Evolutionary conservation across 2,888 invertebrate species (phyloP).

Genomic region (Nephrocerus scutellatus): DNA sequence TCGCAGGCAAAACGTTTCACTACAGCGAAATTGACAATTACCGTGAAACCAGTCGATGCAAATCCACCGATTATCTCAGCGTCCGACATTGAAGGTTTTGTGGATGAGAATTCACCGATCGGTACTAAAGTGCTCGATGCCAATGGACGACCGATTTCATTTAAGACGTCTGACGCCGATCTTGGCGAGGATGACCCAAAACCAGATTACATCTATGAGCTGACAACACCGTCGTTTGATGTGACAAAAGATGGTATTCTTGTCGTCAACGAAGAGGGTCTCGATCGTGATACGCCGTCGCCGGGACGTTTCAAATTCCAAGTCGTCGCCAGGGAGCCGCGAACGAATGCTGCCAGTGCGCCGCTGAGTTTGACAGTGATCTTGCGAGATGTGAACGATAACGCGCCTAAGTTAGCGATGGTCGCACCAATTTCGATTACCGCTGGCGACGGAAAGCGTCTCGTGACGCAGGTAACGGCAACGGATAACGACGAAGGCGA

Average conservation of each 20-base stretch:
- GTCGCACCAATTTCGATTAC: constrained; percentile 74
- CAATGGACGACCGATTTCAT: constrained; percentile 59
- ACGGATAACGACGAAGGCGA: constrained; percentile 80
- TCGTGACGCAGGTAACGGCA: constrained; percentile 65
- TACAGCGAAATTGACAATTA: constrained; percentile 72
- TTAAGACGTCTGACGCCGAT: constrained; percentile 78
- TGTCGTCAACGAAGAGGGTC: constrained; percentile 72
- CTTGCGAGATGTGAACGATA: constrained; percentile 78
- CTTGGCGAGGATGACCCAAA: constrained; percentile 74
- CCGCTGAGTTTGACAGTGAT: constrained; percentile 72
- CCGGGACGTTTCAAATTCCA: constrained; percentile 80
- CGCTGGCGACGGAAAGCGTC: constrained; percentile 64
- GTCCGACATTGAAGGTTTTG: constrained; percentile 66
- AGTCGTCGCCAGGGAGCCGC: constrained; percentile 76
- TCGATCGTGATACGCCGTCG: constrained; percentile 82
- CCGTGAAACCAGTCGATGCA: constrained; percentile 78
- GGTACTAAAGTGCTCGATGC: constrained; percentile 73
- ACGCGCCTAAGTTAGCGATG: constrained; percentile 73
- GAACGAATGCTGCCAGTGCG: constrained; percentile 71
- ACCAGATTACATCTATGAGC: constrained; percentile 72
- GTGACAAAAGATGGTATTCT: constrained; percentile 67
- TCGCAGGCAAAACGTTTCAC: constrained; percentile 72
- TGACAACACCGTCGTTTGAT: constrained; percentile 76
- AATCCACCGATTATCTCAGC: constrained; percentile 73
- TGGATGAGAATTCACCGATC: constrained; percentile 77